Evolutionary conservation across 2,113 vertebrate species (phyloP), one percentile per base, ranked within the genome.

Genomic region (Anthoscopus minutus): DNA sequence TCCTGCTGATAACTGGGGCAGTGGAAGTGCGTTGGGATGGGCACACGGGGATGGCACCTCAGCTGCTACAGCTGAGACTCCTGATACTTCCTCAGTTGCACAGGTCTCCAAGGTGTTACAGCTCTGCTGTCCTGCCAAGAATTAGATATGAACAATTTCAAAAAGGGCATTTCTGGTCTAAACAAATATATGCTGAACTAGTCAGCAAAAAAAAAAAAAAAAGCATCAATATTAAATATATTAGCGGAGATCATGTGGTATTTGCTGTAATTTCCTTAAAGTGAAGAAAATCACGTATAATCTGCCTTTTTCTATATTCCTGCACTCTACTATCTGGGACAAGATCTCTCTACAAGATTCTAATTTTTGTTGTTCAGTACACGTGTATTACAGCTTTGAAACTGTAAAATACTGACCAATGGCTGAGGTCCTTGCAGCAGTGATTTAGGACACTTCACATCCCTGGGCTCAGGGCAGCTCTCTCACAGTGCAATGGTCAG

Each of bases 1-100:
- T 1, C 6, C 35, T 3, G 2, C 24, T 71, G n/a, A 13, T 25
- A 60, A 12, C 2, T 12, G n/a, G 20, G 27, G 2, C 37, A 54
- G 19, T 10, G 33, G 61, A 58, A 70, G 10, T 1, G 2, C 2
- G 2, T 23, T 30, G 10, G 51, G 38, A 18, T 44, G 10, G 20
- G n/a, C 2, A 6, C 14, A 4, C 7, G 5, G n/a, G 9, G 42
- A 28, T 25, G 31, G 60, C 42, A 40, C 7, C 31, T 48, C 54
- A 37, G 10, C 25, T 65, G 21, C 24, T 25, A 2, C 54, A 60
- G 40, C 28, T 2, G 1, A 23, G 35, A 12, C 23, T 54, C 38
- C 47, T 70, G 15, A 6, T 31, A 11, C 15, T 8, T 10, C 33
- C 25, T 67, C 60, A 51, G 24, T 4, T 64, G 9, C 23, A 27